phyloP scores from a whole-genome alignment of 2,888 invertebrate species.

The Orthonychiurus folsomi region DNA sequence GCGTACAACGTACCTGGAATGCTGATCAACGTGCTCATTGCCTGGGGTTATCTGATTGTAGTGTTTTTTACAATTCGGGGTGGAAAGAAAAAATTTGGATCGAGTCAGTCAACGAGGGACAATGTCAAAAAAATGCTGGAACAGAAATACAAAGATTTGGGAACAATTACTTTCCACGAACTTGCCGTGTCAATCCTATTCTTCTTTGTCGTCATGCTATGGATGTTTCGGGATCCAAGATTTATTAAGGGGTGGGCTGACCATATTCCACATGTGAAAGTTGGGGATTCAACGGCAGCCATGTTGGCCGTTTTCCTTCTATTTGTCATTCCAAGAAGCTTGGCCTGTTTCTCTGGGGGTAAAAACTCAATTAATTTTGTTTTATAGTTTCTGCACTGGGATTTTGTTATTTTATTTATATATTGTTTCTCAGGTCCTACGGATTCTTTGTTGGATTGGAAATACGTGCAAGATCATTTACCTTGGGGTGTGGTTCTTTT shows the following conservation, averaged over 20 bases:
- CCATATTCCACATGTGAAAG: conserved; percentile 50
- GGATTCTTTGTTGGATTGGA: conserved; percentile 52
- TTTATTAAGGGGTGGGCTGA: conserved; percentile 81
- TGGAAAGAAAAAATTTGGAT: conserved; percentile 3
- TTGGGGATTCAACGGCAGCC: conserved; percentile 46
- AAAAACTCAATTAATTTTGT: no score
- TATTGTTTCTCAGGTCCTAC: conserved; percentile 3
- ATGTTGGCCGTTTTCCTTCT: conserved; percentile 71
- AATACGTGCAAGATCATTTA: conserved; percentile 70
- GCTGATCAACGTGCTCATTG: conserved; percentile 13
- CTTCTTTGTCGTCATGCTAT: conserved; percentile 66
- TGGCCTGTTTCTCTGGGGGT: conserved; percentile 60
- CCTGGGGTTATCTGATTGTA: conserved; percentile 25
- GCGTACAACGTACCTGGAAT: conserved; percentile 30
- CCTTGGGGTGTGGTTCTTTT: conserved; percentile 59
- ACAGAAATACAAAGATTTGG: conserved; percentile 66
- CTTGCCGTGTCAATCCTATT: conserved; percentile 62
- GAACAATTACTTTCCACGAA: conserved; percentile 70
- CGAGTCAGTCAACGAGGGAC: background rate
- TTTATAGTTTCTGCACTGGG: background rate
- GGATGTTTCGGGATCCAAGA: conserved; percentile 81
- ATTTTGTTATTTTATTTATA: no score
- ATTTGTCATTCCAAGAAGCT: conserved; percentile 71
- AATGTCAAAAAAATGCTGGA: conserved; percentile 54
- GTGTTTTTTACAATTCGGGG: conserved; percentile 19